Conservation (phyloP, 1,140 invertebrate species). For the Musca vetustissima region DNA sequence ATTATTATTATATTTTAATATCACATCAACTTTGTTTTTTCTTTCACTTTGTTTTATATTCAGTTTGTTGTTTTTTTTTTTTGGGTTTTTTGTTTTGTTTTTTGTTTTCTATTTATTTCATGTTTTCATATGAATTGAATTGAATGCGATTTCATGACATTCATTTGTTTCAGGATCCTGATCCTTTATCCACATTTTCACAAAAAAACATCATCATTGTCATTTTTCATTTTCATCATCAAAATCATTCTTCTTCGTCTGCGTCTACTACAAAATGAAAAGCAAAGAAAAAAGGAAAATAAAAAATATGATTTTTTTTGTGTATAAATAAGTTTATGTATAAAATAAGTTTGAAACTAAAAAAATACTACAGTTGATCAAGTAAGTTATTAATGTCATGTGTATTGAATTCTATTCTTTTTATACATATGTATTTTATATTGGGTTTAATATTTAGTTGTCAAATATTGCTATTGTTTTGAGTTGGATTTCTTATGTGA, state of each 20-base stretch:
- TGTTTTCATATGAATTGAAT: not conserved
- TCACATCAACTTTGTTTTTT: constrained; percentile 55
- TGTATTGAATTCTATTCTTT: too few species aligned
- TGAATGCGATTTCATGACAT: too few species aligned
- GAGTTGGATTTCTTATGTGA: too few species aligned
- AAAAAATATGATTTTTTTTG: not conserved
- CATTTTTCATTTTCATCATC: not conserved
- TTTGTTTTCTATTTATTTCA: too few species aligned
- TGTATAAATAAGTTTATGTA: too few species aligned
- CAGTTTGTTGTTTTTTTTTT: constrained; percentile 19
- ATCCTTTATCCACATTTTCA: not conserved
- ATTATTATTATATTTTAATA: constrained; percentile 42
- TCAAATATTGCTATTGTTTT: too few species aligned
- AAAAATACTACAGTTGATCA: too few species aligned
- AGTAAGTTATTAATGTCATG: too few species aligned
- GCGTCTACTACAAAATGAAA: not conserved
- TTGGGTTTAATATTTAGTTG: too few species aligned
- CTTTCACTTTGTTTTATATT: constrained; percentile 34
- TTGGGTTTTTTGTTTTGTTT: constrained; percentile 6
- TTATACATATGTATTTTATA: too few species aligned
- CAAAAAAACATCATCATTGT: not conserved
- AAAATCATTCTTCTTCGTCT: not conserved
- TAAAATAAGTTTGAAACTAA: too few species aligned
- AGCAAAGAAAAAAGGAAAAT: not conserved
- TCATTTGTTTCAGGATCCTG: not conserved